Percentiles rank a stretch among this genome's conserved stretches.
Conservation (phyloP, 2,113 vertebrate species). For the Probosciger aterrimus region DNA sequence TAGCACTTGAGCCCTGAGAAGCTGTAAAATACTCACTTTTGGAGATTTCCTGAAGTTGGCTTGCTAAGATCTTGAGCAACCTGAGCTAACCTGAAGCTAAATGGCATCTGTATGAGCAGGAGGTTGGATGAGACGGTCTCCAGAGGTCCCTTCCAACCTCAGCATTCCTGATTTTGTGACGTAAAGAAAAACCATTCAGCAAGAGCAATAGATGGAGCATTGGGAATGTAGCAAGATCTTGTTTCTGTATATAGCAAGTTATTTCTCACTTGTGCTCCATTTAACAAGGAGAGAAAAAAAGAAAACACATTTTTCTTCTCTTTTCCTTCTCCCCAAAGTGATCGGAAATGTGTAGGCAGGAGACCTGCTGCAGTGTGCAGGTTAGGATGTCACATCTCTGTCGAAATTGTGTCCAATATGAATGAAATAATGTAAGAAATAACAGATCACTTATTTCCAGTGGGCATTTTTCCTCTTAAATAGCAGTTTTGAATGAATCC, state of each 20-base stretch:
- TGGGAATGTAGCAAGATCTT: neutral
- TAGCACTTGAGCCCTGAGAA: neutral
- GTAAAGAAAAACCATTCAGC: neutral
- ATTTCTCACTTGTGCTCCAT: neutral
- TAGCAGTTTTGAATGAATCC: neutral
- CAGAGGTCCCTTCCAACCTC: neutral
- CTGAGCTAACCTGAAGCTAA: neutral
- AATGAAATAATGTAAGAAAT: neutral
- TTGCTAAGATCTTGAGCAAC: neutral
- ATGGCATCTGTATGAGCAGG: neutral
- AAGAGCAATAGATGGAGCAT: neutral
- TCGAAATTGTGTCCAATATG: neutral
- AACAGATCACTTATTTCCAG: neutral
- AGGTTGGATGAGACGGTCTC: neutral
- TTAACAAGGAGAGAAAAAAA: neutral
- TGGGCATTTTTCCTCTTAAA: neutral
- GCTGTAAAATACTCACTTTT: neutral
- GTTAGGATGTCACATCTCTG: neutral
- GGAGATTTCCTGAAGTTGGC: neutral
- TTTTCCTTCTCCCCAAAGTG: neutral
- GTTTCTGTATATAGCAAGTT: neutral
- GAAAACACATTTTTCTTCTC: neutral
- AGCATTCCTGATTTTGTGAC: neutral
- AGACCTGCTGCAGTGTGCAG: neutral
- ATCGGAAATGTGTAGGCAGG: neutral